Percentiles rank a stretch among this genome's conserved stretches.
These are phyloP conservation scores for Piaya cayana DNA, from an alignment of 2,113 vertebrate genomes.

Conservation along the genomic window DNA sequence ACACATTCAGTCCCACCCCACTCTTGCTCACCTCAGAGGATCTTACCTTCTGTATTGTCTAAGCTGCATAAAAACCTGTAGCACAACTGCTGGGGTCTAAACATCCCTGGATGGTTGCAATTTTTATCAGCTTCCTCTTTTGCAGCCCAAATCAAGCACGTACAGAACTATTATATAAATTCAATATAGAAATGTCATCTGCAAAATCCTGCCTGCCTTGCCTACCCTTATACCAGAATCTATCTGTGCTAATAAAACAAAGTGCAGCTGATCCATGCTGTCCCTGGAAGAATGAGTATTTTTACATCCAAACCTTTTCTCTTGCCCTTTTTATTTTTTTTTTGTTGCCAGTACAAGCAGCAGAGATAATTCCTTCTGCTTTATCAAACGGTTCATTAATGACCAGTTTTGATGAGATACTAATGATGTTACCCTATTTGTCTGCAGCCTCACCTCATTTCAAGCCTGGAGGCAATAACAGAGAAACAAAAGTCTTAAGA, in stretches of 20 bases:
- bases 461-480: background rate
- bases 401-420: background rate
- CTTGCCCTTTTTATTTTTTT: background rate
- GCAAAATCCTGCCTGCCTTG: background rate
- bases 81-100: background rate
- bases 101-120: background rate
- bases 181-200: background rate
- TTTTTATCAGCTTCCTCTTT: background rate
- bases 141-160: background rate
- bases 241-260: background rate
- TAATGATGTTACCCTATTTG: background rate
- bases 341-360: background rate
- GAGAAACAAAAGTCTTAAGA: background rate
- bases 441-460: background rate
- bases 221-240: background rate
- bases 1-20: background rate
- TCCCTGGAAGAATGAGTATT: background rate
- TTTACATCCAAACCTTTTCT: background rate
- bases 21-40: background rate
- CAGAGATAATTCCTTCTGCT: background rate
- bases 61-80: background rate
- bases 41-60: background rate
- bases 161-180: background rate
- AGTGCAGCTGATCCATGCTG: background rate
- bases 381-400: conserved; percentile 40